A percentile compares a stretch with the other conserved stretches of the same genome.
phyloP scores from a whole-genome alignment of 2,113 vertebrate species.

The Mormyrus iriodes region DNA sequence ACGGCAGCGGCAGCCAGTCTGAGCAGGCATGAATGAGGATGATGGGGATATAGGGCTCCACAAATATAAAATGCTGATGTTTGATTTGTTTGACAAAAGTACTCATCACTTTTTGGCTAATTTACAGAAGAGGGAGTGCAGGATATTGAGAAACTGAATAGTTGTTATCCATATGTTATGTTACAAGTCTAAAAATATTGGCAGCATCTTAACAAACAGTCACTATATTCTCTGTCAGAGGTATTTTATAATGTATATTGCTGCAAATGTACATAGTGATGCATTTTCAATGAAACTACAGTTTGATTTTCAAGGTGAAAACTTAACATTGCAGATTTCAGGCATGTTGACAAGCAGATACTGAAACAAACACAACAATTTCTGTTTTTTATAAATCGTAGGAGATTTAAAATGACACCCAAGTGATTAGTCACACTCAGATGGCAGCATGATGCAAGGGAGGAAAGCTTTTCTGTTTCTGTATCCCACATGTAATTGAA shows the following conservation, averaged over 20 bases:
- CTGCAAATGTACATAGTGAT: background rate
- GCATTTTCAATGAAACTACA: background rate
- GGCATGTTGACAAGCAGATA: background rate
- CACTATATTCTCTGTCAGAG: background rate
- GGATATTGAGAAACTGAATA: background rate
- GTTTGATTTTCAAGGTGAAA: background rate
- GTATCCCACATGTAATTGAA: background rate
- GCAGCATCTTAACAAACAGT: background rate
- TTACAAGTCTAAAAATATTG: background rate
- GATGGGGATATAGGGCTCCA: background rate
- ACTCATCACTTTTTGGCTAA: background rate
- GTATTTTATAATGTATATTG: background rate
- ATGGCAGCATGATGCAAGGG: background rate
- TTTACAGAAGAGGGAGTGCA: background rate
- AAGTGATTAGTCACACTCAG: constrained; percentile 7
- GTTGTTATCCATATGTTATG: background rate
- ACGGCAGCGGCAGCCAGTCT: background rate
- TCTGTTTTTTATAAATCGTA: background rate
- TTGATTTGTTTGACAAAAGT: background rate
- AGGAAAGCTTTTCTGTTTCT: background rate
- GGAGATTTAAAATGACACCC: constrained; percentile 8
- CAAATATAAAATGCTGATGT: background rate
- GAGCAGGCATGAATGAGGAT: background rate
- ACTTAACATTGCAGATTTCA: background rate
- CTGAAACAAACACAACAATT: background rate